These are phyloP conservation scores for Oxyruncus cristatus DNA, from an alignment of 2,113 vertebrate species.

Conservation along the genomic window DNA sequence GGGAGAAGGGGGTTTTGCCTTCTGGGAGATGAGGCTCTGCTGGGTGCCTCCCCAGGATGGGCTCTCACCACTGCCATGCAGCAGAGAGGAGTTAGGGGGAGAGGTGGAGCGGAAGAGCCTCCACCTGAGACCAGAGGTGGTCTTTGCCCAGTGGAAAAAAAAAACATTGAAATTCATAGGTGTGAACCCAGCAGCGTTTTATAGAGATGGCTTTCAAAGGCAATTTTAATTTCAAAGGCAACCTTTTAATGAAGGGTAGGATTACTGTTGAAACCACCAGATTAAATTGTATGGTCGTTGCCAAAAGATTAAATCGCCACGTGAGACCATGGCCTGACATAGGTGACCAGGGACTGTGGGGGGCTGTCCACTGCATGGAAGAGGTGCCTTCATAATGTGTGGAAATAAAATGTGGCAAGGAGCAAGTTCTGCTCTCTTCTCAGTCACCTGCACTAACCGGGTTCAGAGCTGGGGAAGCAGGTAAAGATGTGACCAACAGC, in stretches of 20 bases:
- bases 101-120: neutral
- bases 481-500: neutral
- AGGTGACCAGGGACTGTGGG: neutral
- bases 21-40: neutral
- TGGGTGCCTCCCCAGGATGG: fast-evolving
- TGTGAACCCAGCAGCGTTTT: neutral
- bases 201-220: neutral
- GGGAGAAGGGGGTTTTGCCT: neutral
- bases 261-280: neutral
- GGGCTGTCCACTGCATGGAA: neutral
- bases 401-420: neutral
- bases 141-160: neutral
- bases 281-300: neutral
- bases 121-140: neutral
- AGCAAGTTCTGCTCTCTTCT: neutral
- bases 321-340: fast-evolving
- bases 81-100: neutral
- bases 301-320: neutral
- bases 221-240: neutral
- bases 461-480: neutral
- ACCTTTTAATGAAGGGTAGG: neutral
- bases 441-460: neutral
- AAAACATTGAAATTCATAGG: fast-evolving
- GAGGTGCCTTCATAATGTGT: fast-evolving
- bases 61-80: fast-evolving